Base-by-base conservation (phyloP, 2,113 vertebrate genomes). In the Labeo catla region DNA sequence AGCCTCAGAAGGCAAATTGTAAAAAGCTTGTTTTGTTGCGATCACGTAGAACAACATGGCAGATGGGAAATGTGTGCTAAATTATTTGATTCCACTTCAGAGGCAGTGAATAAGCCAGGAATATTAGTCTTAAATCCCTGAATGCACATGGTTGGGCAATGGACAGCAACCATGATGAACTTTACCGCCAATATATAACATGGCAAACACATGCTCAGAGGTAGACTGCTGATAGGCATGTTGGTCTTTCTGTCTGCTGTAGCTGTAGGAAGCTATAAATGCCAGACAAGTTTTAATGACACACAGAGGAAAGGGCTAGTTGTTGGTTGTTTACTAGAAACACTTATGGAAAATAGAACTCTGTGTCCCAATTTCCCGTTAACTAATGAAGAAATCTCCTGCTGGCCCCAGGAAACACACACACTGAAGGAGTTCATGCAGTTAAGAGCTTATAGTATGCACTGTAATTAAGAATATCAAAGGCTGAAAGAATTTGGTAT, bases 241-340 rank as follows among this genome's bases (percentile, higher is more conserved):
- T 50, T 28, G 28, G 23, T 57, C 76, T 76, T 57, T 52, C n/a
- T 68, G n/a, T 68, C 86, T 88, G 85, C 57, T 63, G 28, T 86
- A 21, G 0, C 83, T 90, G 76, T 57, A 72, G 90, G 87, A 92
- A 91, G 87, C 88, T 88, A 87, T 91, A 91, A 93, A 95, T 91
- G 43, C 82, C 72, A 79, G 87, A 74, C 84, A 88, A 78, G 88
- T 78, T 86, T 19, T 93, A 92, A 94, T 92, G 91, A 84, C 63
- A 91, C 91, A 77, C 91, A 93, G 90, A 93, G 85, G 86, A 87
- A 80, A 86, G 63, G 68, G 72, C 19, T 39, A 45, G 70, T 50
- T 86, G 88, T 93, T 94, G 80, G 65, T 86, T 92, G 88, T 93
- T 94, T 92, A 93, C 91, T 83, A 79, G 70, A 77, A 86, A 87